These are phyloP conservation scores for Odontocolon sp. DNA, from an alignment of 2,888 invertebrate genomes.

Conservation along the genomic window DNA sequence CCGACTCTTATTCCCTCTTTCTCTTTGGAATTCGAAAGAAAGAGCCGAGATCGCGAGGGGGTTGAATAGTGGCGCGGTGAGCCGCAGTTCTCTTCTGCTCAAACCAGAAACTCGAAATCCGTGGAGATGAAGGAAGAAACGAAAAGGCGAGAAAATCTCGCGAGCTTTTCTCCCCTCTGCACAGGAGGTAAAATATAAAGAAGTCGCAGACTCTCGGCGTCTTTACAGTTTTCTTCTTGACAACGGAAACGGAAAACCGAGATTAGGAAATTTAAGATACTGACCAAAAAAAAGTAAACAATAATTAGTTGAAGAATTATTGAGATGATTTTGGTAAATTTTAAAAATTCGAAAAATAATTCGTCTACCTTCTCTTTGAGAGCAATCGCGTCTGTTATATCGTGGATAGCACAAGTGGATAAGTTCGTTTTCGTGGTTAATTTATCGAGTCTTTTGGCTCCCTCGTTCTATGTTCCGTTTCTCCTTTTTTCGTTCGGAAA, in stretches of 20 bases:
- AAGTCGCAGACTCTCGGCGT: conserved; percentile 52
- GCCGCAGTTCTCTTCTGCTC: conserved; percentile 53
- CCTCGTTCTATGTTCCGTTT: not conserved
- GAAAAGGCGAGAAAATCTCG: conserved; percentile 57
- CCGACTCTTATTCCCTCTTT: conserved; percentile 41
- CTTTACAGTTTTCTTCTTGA: conserved; percentile 35
- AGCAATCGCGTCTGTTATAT: not conserved
- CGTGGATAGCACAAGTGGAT: conserved; percentile 23
- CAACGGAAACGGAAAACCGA: conserved; percentile 36
- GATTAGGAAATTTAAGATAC: no score
- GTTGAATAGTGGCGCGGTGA: conserved; percentile 75
- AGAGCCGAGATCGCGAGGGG: conserved; percentile 55
- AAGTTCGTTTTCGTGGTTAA: conserved; percentile 53
- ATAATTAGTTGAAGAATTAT: no score
- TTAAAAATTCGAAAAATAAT: conserved; percentile 8
- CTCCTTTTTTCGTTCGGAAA: conserved; percentile 30
- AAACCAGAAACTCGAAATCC: conserved; percentile 49
- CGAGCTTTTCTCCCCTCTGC: conserved; percentile 50
- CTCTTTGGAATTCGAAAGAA: conserved; percentile 51
- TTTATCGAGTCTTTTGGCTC: conserved; percentile 54
- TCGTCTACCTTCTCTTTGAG: not conserved
- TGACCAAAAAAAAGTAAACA: no score
- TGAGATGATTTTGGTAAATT: not conserved
- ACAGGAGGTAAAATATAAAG: conserved; percentile 45
- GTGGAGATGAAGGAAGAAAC: conserved; percentile 10